A percentile compares a stretch with the other conserved stretches of the same genome.
phyloP scores from a whole-genome alignment of 2,888 invertebrate species.

The Leucoma salicis region DNA sequence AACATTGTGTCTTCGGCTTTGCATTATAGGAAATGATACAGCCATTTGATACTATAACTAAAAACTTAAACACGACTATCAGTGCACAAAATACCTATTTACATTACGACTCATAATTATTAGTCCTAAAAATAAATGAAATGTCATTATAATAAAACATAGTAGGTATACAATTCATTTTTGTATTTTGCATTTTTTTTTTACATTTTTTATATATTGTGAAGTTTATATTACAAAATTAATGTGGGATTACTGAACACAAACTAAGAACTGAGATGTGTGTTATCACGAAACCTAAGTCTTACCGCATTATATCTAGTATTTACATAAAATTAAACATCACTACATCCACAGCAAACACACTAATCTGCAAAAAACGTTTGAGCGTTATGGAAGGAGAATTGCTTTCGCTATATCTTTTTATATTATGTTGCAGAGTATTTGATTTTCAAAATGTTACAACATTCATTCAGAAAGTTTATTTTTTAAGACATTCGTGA shows the following conservation, averaged over 20 bases:
- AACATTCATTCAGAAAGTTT: too few species aligned
- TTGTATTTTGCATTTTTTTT: slow-evolving; percentile 44
- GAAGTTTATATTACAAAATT: slow-evolving; percentile 52
- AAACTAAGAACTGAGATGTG: slow-evolving; percentile 54
- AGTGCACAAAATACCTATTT: slow-evolving; percentile 75
- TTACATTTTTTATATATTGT: slow-evolving; percentile 54
- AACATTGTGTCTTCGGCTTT: slow-evolving; percentile 55
- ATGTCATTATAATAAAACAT: slow-evolving; percentile 47
- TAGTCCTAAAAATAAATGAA: slow-evolving; percentile 49
- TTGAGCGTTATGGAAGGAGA: too few species aligned
- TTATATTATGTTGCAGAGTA: too few species aligned
- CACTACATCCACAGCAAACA: not conserved
- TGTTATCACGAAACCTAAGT: slow-evolving; percentile 45
- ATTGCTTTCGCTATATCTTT: too few species aligned
- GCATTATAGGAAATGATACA: slow-evolving; percentile 60
- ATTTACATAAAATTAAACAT: slow-evolving; percentile 54
- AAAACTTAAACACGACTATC: slow-evolving; percentile 70
- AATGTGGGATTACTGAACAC: slow-evolving; percentile 58
- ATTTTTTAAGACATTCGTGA: too few species aligned
- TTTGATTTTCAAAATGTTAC: too few species aligned
- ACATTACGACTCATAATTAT: slow-evolving; percentile 62
- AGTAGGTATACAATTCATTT: slow-evolving; percentile 51
- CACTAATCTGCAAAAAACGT: too few species aligned
- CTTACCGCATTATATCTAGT: slow-evolving; percentile 47
- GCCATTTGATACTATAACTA: slow-evolving; percentile 65